Base-by-base conservation (phyloP, 2,888 invertebrate species). In the Athalia circularis region DNA sequence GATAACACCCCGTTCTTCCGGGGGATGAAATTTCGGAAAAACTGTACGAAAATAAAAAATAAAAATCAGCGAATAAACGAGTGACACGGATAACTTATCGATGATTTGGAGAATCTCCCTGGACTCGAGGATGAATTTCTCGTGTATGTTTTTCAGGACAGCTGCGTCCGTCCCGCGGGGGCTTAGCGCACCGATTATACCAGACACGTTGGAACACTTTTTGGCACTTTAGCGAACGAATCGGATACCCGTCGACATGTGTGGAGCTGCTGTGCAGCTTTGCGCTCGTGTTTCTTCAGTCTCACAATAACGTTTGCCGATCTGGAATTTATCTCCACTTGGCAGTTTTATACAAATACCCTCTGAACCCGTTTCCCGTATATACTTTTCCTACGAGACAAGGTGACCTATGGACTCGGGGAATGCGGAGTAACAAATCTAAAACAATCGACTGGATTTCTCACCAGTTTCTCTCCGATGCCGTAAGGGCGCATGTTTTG, bases 191-290 rank as follows among this genome's bases (percentile, higher is more conserved):
- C 54, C 45, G 72, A 47, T 72, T 72, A 72, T 59, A 72, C 47
- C 72, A 57, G 84, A 86, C 86, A 86, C 84, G 85, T 85, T 83
- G 86, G 84, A 87, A 88, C 87, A 87, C 86, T 87, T 87, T 87
- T 87, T 85, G 85, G 85, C 87, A 88, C 87, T 88, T 86, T 84
- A 79, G 78, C 83, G 7, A 9, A 52, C 67, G 61, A 68, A 48
- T 47, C 72, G 43, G 72, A 59, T 72, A 13, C 15, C 48, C 13
- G n/a, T 9, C 9, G 11, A 54, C n/a, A n/a, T 54, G 29, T 29
- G 29, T 29, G 29, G 29, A 29, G 29, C 29, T 29, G 29, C 29
- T 29, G 29, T 29, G 29, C 29, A 29, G 29, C 29, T 29, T 29
- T 29, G 29, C 29, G 29, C 29, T 29, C 29, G 29, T 29, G 29